These are phyloP conservation scores for Bujurquina vittata DNA, from an alignment of 2,113 vertebrate species.

Conservation along the genomic window DNA sequence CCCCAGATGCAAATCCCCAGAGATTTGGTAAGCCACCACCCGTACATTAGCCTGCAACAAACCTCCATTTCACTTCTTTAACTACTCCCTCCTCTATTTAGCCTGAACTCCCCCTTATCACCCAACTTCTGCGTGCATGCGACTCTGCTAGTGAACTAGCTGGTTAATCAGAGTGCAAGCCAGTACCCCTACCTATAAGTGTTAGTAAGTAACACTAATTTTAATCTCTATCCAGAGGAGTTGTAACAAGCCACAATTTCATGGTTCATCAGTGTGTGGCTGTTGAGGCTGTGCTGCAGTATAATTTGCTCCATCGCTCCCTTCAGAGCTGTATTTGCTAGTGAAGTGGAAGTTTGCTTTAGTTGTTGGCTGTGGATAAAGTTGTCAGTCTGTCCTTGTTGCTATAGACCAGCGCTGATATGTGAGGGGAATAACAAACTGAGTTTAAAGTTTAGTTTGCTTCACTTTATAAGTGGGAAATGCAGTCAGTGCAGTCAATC, in stretches of 20 bases:
- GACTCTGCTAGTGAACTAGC: constrained; percentile 3
- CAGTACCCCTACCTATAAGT: not conserved
- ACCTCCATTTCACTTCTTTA: not conserved
- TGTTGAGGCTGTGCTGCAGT: constrained; percentile 13
- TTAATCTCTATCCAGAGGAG: constrained; percentile 31
- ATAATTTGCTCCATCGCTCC: constrained; percentile 45
- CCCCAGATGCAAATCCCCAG: constrained; percentile 67
- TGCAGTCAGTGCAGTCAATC: not conserved
- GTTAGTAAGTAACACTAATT: constrained; percentile 27
- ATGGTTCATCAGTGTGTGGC: constrained; percentile 34
- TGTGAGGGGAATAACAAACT: constrained; percentile 48
- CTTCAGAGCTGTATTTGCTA: constrained; percentile 33
- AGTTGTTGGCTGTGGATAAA: constrained; percentile 32
- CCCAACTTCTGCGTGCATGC: not conserved
- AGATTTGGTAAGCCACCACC: constrained; percentile 77
- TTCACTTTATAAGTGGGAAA: not conserved
- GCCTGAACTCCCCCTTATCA: not conserved
- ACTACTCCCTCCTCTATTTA: constrained; percentile 17
- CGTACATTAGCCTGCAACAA: constrained; percentile 16
- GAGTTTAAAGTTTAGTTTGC: constrained; percentile 5
- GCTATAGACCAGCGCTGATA: not conserved
- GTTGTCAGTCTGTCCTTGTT: constrained; percentile 36
- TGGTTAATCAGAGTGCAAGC: constrained; percentile 35
- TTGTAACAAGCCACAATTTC: constrained; percentile 45
- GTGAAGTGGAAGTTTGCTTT: constrained; percentile 13